A percentile compares a stretch with the other conserved stretches of the same genome.
Evolutionary conservation across 2,797 vertebrate genomes (phyloP).

Genomic region (Sphenopsis melanotis): DNA sequence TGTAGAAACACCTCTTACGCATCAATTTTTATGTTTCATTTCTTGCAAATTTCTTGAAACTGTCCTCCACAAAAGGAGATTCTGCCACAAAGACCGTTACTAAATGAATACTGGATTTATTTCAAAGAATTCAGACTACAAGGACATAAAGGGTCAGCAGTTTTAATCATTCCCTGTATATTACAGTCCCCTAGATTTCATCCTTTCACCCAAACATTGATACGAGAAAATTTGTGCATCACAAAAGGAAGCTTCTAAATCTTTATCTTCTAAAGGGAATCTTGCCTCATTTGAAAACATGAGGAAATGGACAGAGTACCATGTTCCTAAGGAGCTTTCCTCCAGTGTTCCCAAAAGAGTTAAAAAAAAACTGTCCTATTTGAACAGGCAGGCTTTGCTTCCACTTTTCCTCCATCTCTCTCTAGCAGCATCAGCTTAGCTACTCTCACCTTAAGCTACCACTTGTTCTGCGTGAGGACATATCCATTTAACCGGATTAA

Average conservation of each 20-base stretch:
- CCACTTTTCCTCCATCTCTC: neutral
- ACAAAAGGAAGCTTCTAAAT: neutral
- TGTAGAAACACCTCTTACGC: neutral
- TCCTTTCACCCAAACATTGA: neutral
- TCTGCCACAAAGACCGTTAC: neutral
- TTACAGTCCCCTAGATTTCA: neutral
- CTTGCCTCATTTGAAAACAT: neutral
- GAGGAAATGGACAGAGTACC: neutral
- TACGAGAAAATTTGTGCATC: neutral
- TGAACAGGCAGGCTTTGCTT: neutral
- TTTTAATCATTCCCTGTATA: neutral
- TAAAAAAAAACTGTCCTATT: neutral
- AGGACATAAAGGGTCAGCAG: neutral
- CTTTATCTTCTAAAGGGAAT: neutral
- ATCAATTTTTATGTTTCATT: neutral
- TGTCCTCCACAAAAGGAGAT: neutral
- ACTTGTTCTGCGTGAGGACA: neutral
- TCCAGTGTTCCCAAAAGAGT: neutral
- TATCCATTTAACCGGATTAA: neutral
- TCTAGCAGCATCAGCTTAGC: neutral
- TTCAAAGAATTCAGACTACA: neutral
- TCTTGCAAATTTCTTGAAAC: neutral
- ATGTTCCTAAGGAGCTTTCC: neutral
- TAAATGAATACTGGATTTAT: neutral
- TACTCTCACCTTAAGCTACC: neutral